Conservation (phyloP, 2,888 invertebrate species). For the Opisthograptis luteolata region DNA sequence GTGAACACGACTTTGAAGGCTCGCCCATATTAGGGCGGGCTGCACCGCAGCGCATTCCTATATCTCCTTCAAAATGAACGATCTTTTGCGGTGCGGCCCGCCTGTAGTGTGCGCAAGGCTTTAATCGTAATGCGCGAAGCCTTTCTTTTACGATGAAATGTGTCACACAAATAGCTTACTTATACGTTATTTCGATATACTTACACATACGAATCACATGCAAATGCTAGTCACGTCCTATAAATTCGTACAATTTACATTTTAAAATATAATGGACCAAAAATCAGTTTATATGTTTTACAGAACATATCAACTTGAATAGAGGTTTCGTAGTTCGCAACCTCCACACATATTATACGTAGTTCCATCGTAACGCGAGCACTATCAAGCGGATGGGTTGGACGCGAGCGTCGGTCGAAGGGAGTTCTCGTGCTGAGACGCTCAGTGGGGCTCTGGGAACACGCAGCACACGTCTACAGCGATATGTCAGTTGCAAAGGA, state of each 20-base stretch:
- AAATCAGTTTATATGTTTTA: neutral
- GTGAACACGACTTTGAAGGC: too few species aligned
- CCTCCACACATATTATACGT: slow-evolving; percentile 26
- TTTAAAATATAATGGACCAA: too few species aligned
- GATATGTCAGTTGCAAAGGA: slow-evolving; percentile 63
- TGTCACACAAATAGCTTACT: too few species aligned
- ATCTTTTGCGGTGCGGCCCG: too few species aligned
- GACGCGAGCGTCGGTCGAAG: slow-evolving; percentile 22
- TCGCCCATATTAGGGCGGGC: too few species aligned
- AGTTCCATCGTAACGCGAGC: slow-evolving; percentile 12
- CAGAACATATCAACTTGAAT: slow-evolving; percentile 27
- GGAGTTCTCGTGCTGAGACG: slow-evolving; percentile 46
- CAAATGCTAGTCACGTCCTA: neutral
- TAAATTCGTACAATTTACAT: neutral
- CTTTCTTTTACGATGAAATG: too few species aligned
- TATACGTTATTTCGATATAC: too few species aligned
- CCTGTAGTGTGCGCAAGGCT: too few species aligned
- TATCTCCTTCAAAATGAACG: too few species aligned
- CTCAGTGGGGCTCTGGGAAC: slow-evolving; percentile 36
- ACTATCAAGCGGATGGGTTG: slow-evolving; percentile 17
- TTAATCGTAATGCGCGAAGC: too few species aligned
- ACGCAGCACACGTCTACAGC: slow-evolving; percentile 50
- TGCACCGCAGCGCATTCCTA: too few species aligned
- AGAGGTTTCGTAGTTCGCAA: slow-evolving; percentile 24
- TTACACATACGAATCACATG: too few species aligned